phyloP scores from a whole-genome alignment of 2,888 invertebrate species.

The Orchesellides sinensis region DNA sequence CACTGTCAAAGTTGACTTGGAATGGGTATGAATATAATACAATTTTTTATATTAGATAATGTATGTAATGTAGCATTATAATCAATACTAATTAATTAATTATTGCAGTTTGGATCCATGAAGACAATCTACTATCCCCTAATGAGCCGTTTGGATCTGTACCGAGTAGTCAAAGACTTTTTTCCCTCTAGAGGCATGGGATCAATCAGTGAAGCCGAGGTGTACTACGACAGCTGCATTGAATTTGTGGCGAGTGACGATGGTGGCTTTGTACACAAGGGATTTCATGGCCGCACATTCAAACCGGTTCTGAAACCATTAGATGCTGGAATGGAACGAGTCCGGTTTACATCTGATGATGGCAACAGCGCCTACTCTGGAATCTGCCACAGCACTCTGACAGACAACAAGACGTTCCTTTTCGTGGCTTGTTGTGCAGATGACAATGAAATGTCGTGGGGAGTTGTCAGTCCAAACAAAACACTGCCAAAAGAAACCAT shows the following conservation, averaged over 20 bases:
- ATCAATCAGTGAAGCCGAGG: neutral
- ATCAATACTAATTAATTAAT: too few relatives aligned
- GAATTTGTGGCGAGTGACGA: neutral
- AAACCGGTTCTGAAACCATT: too few relatives aligned
- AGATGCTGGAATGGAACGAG: too few relatives aligned
- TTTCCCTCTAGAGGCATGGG: neutral
- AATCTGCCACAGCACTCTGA: neutral
- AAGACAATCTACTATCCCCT: conserved; percentile 2
- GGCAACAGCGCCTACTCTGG: neutral
- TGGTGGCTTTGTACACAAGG: neutral
- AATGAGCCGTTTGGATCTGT: conserved; percentile 17
- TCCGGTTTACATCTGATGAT: too few relatives aligned
- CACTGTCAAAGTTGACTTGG: too few relatives aligned
- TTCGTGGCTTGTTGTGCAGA: neutral
- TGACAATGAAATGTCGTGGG: conserved; percentile 6
- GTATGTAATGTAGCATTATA: too few relatives aligned
- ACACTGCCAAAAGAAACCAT: conserved; percentile 1
- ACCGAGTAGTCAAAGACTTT: neutral
- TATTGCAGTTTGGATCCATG: too few relatives aligned
- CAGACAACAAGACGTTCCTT: neutral
- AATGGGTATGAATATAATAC: too few relatives aligned
- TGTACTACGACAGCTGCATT: neutral
- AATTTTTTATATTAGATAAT: too few relatives aligned
- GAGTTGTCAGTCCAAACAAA: neutral
- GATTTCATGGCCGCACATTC: neutral